A percentile compares a stretch with the other conserved stretches of the same genome.
Conservation (phyloP, 2,113 vertebrate species). For the Neomonachus schauinslandi region DNA sequence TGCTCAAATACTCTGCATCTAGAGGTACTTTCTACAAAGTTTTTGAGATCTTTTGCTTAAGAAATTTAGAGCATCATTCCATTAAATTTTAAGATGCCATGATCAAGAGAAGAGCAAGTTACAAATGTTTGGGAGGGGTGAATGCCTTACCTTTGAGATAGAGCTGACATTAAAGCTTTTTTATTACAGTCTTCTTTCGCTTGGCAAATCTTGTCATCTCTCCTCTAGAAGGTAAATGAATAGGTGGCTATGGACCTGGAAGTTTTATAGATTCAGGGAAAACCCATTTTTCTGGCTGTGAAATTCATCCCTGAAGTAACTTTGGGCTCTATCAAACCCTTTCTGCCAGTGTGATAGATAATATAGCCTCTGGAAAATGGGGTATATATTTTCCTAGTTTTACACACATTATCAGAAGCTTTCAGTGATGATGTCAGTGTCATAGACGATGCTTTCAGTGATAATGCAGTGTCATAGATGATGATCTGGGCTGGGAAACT, state of each 20-base stretch:
- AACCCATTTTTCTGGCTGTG: slow-evolving; percentile 54
- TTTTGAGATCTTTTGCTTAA: background rate
- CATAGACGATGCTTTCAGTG: background rate
- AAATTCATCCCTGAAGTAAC: slow-evolving; percentile 33
- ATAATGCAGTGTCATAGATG: background rate
- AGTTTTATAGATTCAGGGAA: slow-evolving; percentile 53
- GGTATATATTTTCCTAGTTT: background rate
- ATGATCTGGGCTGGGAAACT: background rate
- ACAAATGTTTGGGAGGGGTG: background rate
- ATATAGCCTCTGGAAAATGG: background rate
- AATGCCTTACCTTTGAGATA: background rate
- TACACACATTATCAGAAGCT: background rate
- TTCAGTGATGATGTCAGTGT: background rate
- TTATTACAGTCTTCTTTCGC: slow-evolving; percentile 29
- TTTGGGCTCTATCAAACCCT: background rate
- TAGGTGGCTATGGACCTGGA: background rate
- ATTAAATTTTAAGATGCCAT: background rate
- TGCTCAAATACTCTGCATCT: background rate
- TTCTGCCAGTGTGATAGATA: background rate
- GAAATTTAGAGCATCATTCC: background rate
- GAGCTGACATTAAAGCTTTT: background rate
- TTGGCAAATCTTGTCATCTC: slow-evolving; percentile 1
- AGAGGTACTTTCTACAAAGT: background rate
- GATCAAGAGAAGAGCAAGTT: background rate
- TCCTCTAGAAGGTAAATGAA: slow-evolving; percentile 8